Evolutionary conservation across 2,113 vertebrate species (phyloP), one percentile per base, ranked within the genome.

Genomic region (Dascyllus trimaculatus): DNA sequence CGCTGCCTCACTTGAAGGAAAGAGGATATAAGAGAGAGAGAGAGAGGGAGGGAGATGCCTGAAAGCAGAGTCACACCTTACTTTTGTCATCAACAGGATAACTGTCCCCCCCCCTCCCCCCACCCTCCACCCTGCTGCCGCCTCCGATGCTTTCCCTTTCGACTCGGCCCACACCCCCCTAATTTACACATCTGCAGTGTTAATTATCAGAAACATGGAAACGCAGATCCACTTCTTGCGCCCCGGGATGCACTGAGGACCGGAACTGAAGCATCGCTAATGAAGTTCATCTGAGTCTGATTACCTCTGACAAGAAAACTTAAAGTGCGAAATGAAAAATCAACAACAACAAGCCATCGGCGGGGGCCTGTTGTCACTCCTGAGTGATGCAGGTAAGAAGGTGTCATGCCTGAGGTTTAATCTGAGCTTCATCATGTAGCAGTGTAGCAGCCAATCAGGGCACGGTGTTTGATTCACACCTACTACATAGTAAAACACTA

Each of bases 1-100:
- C 93, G 87, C 93, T 97, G 96, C 93, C 90, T 96, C 95, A 96
- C 95, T 96, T 95, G 94, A 94, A 96, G 95, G 93, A 95, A 91
- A 78, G 80, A 78, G 86, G 73, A 82, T 77, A 84, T 60, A 85
- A 77, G 70, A 59, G 61, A 64, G 61, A 49, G 65, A 40, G 79
- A 32, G 71, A 51, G 45, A 46, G 70, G 35, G 72, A 19, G 75
- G 62, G 61, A 65, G 73, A 81, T 46, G 77, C 82, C 61, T 60
- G 64, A 76, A 75, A 82, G 84, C 80, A 71, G 70, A 82, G 82
- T 78, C 79, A 72, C 84, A 75, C 57, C 84, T 83, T 68, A 68
- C 73, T 80, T 83, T 84, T 53, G 89, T 75, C 38, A 13, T 85
- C 84, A 84, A 80, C 78, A 38, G 74, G 60, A 80, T 62, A 57